Evolutionary conservation across 2,797 vertebrate genomes (phyloP), one percentile per base, ranked within the genome.

Genomic region (Lacerta bilineata): DNA sequence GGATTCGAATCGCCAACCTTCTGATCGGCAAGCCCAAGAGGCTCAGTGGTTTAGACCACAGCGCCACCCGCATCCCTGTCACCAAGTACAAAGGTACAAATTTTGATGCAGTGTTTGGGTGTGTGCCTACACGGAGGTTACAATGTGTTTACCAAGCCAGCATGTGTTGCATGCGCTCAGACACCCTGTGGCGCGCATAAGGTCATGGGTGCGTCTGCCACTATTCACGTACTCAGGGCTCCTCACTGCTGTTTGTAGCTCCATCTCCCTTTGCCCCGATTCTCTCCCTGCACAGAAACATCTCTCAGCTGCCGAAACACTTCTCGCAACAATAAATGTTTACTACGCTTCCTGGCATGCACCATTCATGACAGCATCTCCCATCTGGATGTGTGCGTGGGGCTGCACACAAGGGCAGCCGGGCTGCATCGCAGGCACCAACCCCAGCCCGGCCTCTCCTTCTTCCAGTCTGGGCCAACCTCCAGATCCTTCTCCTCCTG

Each of bases 401-500:
- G 55, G 41, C 69, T 81, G 41, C 25, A n/a, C 71, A 80, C 41
- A 81, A 27, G n/a, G n/a, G 4, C 59, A 80, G 39, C 25, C 64
- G 3, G 33, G 55, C 79, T 74, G 18, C 69, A 74, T 72, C 29
- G 2, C 78, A 59, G 66, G 29, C 74, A 72, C 17, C 39, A 5
- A 29, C n/a, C 59, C 17, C 25, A 55, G 8, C 17, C 20, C 66
- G 59, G 59, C 61, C 71, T 2, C 46, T 10, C 23, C 33, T 5
- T 13, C 50, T 43, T 69, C 27, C 6, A n/a, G 8, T 7, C 76
- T 43, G 69, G 89, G 89, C 89, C 77, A 74, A 20, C 4, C 78
- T 88, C 86, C 86, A 85, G 78, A 41, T 3, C 83, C 43, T 27
- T 75, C 59, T 59, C 43, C 39, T 85, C 66, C 69, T 76, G 71